phyloP scores from a whole-genome alignment of 1,140 invertebrate genomes.

The Phymastichus coffea region DNA sequence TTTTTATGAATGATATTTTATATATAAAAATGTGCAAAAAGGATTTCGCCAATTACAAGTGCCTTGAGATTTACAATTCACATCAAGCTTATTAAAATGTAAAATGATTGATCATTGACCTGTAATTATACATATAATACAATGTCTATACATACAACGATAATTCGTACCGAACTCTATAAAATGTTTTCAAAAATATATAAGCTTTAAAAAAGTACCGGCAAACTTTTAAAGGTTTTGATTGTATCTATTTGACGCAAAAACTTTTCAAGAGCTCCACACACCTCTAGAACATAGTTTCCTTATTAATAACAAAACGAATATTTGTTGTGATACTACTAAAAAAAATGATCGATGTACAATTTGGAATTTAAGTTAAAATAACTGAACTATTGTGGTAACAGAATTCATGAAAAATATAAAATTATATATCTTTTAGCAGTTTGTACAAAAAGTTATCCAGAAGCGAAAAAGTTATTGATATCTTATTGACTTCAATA shows the following conservation, averaged over 20 bases:
- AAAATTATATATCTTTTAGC: neutral
- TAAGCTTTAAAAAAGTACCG: slow-evolving; percentile 9
- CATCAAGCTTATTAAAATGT: slow-evolving; percentile 29
- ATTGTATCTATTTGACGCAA: neutral
- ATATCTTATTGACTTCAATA: slow-evolving; percentile 6
- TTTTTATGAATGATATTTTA: slow-evolving; percentile 13
- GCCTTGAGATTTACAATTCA: slow-evolving; percentile 36
- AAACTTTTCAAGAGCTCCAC: neutral
- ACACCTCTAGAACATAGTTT: neutral
- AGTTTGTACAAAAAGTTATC: slow-evolving; percentile 4
- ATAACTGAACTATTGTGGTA: too few relatives aligned
- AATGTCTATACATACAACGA: slow-evolving; percentile 18
- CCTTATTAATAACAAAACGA: slow-evolving; percentile 11
- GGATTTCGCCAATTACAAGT: slow-evolving; percentile 36
- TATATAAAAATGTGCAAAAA: slow-evolving; percentile 47
- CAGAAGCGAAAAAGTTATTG: slow-evolving; percentile 3
- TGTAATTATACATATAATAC: slow-evolving; percentile 28
- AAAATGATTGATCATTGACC: slow-evolving; percentile 29
- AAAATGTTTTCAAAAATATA: neutral
- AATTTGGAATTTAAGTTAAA: neutral
- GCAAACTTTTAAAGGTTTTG: neutral
- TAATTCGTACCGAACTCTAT: slow-evolving; percentile 10
- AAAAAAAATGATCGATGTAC: neutral
- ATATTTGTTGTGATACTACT: too few relatives aligned
- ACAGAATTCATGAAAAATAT: too few relatives aligned